Base-by-base conservation (phyloP, 2,888 invertebrate species). In the Perithous albicinctus region DNA sequence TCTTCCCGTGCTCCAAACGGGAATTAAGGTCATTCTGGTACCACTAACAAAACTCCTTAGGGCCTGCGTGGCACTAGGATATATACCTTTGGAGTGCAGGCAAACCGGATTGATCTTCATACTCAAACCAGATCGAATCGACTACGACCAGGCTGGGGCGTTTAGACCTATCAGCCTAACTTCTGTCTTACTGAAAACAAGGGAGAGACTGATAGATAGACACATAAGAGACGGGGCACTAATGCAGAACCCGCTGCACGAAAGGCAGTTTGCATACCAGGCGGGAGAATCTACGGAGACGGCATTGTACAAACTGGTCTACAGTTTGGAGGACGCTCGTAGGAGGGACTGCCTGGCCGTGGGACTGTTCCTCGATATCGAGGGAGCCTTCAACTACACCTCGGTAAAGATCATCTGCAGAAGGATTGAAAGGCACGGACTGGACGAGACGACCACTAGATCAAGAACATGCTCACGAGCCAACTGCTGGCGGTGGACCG, bases 131-230 rank as follows among this genome's bases (percentile, higher is more conserved):
- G n/a, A n/a, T n/a, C n/a, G n/a, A n/a, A n/a, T n/a, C n/a, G n/a
- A n/a, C n/a, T n/a, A n/a, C n/a, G n/a, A n/a, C n/a, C n/a, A n/a
- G n/a, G n/a, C n/a, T n/a, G n/a, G n/a, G n/a, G n/a, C n/a, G n/a
- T n/a, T n/a, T n/a, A n/a, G n/a, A n/a, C n/a, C n/a, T n/a, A n/a
- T n/a, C n/a, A n/a, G n/a, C n/a, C n/a, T n/a, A n/a, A n/a, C n/a
- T n/a, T n/a, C n/a, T n/a, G n/a, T 3, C 10, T 10, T 38, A 38
- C 7, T 38, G 1, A 0, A 1, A 8, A n/a, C 78, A 63, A 54
- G 38, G 73, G 38, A 48, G 23, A 41, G 41, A 59, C 23, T 76
- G 32, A 43, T 70, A 80, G 2, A n/a, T n/a, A n/a, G n/a, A n/a
- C n/a, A n/a, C n/a, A n/a, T n/a, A n/a, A n/a, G n/a, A n/a, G n/a